Base-by-base conservation (phyloP, 2,797 vertebrate species). In the Sebastes umbrosus region DNA sequence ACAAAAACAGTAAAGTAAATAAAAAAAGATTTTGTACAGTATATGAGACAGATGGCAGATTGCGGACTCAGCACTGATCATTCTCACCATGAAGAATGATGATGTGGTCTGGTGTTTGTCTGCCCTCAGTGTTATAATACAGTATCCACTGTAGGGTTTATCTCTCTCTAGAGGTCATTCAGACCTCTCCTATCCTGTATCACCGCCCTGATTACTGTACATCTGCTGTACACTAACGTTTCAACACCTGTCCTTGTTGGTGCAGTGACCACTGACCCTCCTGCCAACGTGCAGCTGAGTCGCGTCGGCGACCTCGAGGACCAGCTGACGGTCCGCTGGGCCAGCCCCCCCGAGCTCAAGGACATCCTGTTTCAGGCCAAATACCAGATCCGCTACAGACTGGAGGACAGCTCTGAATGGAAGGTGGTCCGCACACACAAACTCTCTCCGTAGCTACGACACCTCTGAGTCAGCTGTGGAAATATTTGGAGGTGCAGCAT, bases 361-460 rank as follows among this genome's bases (percentile, higher is more conserved):
- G 98, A 99, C 89, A 96, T 99, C 92, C 95, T 99, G 60, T 99
- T 99, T 89, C 97, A 98, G 94, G 97, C 97, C 92, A 98, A 98
- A 91, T 99, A 99, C 90, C 98, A 99, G 96, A 98, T 99, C 73
- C 97, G 98, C 86, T 99, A 99, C 93, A 94, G 98, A 0, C 96
- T 98, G 82, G 98, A 99, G 93, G 97, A 97, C 90, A 97, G 97
- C 82, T 86, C 93, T 1, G 97, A 98, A 66, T 99, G 98, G 98
- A 99, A 98, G 97, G 98, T 99, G 91, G 31, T 75, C 25, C 11
- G 55, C 67, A 75, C 36, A 57, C 32, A 57, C 58, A 74, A 8
- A 59, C 31, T 62, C 5, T n/a, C 39, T 75, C 66, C 65, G 14
- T 31, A 58, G 58, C 68, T 52, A 11, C 24, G 64, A 73, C 73